Conservation (phyloP, 2,888 invertebrate species). For the Stictocephala bisonia region DNA sequence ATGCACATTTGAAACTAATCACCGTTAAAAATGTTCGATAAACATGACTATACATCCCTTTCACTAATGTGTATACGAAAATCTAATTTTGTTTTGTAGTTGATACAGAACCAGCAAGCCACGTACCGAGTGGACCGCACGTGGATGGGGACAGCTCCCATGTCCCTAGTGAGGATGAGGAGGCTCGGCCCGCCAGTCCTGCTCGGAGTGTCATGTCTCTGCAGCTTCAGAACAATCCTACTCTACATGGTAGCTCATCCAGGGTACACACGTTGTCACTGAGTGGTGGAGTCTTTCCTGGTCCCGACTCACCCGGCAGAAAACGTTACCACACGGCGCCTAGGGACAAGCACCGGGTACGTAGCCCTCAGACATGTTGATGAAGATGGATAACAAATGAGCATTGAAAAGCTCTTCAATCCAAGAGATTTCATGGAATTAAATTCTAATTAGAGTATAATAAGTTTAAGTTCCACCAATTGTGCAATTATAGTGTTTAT, state of each 20-base stretch:
- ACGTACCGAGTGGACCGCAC: constrained; percentile 55
- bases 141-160: constrained; percentile 54
- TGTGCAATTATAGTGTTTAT: too few relatives aligned
- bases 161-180: constrained; percentile 61
- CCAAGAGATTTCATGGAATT: too few relatives aligned
- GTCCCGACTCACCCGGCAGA: constrained; percentile 56
- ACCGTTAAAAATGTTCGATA: too few relatives aligned
- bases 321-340: constrained; percentile 72
- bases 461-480: too few relatives aligned
- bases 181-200: constrained; percentile 60
- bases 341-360: constrained; percentile 71
- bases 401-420: neutral
- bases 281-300: constrained; percentile 13
- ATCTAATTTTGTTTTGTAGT: too few relatives aligned
- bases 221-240: constrained; percentile 56
- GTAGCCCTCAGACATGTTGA: too few relatives aligned
- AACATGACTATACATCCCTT: too few relatives aligned
- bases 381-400: too few relatives aligned
- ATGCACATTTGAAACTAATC: too few relatives aligned
- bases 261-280: constrained; percentile 16
- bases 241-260: neutral
- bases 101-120: too few relatives aligned
- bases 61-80: too few relatives aligned
- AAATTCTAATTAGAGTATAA: too few relatives aligned
- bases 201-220: constrained; percentile 55